Percentiles rank a stretch among this genome's conserved stretches.
Evolutionary conservation across 2,797 vertebrate species (phyloP).

Genomic region (Pseudocheirus occidentalis): DNA sequence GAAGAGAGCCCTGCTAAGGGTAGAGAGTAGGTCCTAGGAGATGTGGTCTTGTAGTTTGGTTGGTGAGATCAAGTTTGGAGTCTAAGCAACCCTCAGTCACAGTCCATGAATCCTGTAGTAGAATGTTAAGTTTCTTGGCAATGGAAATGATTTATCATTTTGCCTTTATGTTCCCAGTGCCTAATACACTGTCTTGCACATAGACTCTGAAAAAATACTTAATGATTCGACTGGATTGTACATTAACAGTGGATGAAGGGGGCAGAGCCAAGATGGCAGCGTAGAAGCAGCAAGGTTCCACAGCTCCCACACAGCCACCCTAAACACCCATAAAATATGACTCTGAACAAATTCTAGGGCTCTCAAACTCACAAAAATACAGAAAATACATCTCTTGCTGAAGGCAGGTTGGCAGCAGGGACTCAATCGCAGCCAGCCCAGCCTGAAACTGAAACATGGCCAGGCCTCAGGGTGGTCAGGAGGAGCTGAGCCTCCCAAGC

Average conservation of each 20-base stretch:
- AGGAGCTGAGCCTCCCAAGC: too few species aligned
- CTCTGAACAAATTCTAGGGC: too few species aligned
- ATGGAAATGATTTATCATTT: not conserved
- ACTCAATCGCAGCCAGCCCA: too few species aligned
- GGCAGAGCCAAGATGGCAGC: too few species aligned
- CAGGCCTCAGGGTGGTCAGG: too few species aligned
- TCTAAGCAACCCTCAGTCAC: not conserved
- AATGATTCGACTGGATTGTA: not conserved
- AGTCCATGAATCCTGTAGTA: not conserved
- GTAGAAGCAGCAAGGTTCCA: too few species aligned
- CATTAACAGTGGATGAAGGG: not conserved
- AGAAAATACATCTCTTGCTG: too few species aligned
- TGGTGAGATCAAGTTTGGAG: not conserved
- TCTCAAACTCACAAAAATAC: too few species aligned
- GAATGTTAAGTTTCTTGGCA: not conserved
- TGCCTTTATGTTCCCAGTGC: not conserved
- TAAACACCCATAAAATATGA: too few species aligned
- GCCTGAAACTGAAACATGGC: too few species aligned
- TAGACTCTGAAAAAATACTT: not conserved
- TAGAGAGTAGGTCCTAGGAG: not conserved
- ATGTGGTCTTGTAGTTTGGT: not conserved
- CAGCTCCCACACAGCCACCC: too few species aligned
- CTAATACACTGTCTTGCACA: not conserved
- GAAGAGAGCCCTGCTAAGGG: not conserved
- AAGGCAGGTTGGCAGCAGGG: too few species aligned